phyloP scores from a whole-genome alignment of 2,888 invertebrate species.

The Philhelius pedissequus region DNA sequence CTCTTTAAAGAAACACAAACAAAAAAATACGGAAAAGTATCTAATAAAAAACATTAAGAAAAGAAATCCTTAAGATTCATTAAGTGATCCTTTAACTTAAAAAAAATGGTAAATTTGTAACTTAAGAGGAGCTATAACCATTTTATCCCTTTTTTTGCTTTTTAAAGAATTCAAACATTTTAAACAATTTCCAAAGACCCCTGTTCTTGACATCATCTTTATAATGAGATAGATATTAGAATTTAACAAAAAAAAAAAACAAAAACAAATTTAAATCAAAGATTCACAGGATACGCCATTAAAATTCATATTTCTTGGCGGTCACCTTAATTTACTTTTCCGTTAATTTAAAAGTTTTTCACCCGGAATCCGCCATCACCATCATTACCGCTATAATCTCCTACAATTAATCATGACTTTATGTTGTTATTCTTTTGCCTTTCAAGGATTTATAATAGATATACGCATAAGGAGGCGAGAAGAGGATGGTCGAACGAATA shows the following conservation, averaged over 20 bases:
- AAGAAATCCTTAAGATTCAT: not conserved
- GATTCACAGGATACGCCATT: slow-evolving; percentile 47
- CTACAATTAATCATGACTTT: slow-evolving; percentile 60
- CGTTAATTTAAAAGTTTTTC: slow-evolving; percentile 63
- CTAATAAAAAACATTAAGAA: not conserved
- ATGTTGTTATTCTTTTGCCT: slow-evolving; percentile 3
- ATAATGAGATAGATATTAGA: slow-evolving; percentile 18
- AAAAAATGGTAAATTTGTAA: not conserved
- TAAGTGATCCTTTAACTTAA: not conserved
- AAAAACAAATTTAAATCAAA: slow-evolving; percentile 41
- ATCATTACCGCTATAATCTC: slow-evolving; percentile 61
- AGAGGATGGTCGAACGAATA: not conserved
- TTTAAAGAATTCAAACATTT: not conserved
- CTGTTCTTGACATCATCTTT: slow-evolving; percentile 6
- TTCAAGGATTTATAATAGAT: not conserved
- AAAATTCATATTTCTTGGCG: slow-evolving; percentile 61
- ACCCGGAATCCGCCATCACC: slow-evolving; percentile 53
- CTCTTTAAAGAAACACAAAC: not conserved
- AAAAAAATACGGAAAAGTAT: not conserved
- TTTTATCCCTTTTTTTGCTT: not conserved
- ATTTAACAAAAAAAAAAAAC: not conserved
- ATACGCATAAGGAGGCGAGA: not conserved
- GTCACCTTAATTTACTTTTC: slow-evolving; percentile 66
- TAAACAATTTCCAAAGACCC: not conserved
- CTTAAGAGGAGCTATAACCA: not conserved